phyloP scores from a whole-genome alignment of 2,888 invertebrate genomes.

The Eupithecia insigniata region DNA sequence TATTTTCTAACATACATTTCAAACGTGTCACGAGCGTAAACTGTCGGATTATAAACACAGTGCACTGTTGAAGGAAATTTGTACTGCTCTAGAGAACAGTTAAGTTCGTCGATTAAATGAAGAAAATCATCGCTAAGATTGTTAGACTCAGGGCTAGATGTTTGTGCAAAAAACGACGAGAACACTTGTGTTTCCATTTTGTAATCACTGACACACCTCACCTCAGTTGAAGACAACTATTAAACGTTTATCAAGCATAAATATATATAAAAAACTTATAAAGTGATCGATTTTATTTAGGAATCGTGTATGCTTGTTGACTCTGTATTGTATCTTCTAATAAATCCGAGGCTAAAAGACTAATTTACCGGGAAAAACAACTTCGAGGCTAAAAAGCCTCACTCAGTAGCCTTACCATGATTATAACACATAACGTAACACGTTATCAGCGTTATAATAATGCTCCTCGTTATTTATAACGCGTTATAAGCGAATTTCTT shows the following conservation, averaged over 20 bases:
- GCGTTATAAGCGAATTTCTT: too few species aligned
- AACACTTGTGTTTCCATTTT: slow-evolving; percentile 60
- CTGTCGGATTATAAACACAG: slow-evolving; percentile 92
- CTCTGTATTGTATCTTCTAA: too few species aligned
- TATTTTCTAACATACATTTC: slow-evolving; percentile 89
- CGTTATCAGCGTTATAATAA: too few species aligned
- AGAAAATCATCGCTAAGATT: slow-evolving; percentile 63
- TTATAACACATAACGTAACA: too few species aligned
- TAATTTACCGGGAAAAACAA: too few species aligned
- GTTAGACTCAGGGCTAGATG: slow-evolving; percentile 24
- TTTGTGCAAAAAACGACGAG: slow-evolving; percentile 64
- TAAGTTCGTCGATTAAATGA: slow-evolving; percentile 68
- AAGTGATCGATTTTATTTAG: neutral
- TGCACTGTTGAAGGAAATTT: slow-evolving; percentile 83
- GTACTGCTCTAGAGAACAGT: slow-evolving; percentile 72
- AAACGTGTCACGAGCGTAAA: slow-evolving; percentile 92
- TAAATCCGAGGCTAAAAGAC: too few species aligned
- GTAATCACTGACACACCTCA: neutral
- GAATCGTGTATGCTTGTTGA: neutral
- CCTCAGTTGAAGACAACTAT: neutral
- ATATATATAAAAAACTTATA: neutral
- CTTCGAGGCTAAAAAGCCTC: too few species aligned
- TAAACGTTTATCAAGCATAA: neutral
- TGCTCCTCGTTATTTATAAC: too few species aligned
- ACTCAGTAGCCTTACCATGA: too few species aligned